Evolutionary conservation across 2,797 vertebrate species (phyloP), one percentile per base, ranked within the genome.

Genomic region (Acomys russatus): DNA sequence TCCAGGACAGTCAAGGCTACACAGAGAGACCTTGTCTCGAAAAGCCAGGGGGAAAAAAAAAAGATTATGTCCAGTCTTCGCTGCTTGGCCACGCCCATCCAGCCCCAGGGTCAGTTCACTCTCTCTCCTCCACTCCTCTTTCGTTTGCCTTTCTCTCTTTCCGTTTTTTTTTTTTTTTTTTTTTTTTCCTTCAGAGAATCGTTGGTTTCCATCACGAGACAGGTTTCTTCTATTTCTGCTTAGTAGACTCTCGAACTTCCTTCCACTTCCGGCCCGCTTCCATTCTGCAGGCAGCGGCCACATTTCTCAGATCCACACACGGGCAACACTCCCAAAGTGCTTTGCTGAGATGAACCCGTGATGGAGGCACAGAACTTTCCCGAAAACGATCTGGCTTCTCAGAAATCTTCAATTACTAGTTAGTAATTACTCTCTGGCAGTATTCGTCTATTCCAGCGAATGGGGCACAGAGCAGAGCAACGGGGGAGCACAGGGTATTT

Each of bases 241-340:
- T 90, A 51, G 73, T 73, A 61, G n/a, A 66, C 66, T n/a, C 44
- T 88, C 77, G 88, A 95, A 77, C 77, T 92, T 86, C 71, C 77
- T 83, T 25, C 56, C 15, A 9, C 44, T 22, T 30, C 15, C 3
- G 17, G 3, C 11, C 6, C 44, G 12, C n/a, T 63, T n/a, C 25
- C 0, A 10, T 11, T 78, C 10, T 33, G 76, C 71, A 80, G 95
- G 63, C 33, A 11, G n/a, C 51, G 4, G 51, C 88, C 25, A 15
- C 82, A 70, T 61, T 74, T 49, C 56, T 73, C 35, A 89, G 71
- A 64, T 44, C 59, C 91, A n/a, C 33, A 35, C 9, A 76, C 38
- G n/a, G 25, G 64, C 64, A 70, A n/a, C n/a, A 8, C 77, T 91
- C 9, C 33, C 63, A 22, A 70, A 68, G 56, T 30, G 35, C 38